phyloP scores from a whole-genome alignment of 2,113 vertebrate species.

The Tringa solitaria region DNA sequence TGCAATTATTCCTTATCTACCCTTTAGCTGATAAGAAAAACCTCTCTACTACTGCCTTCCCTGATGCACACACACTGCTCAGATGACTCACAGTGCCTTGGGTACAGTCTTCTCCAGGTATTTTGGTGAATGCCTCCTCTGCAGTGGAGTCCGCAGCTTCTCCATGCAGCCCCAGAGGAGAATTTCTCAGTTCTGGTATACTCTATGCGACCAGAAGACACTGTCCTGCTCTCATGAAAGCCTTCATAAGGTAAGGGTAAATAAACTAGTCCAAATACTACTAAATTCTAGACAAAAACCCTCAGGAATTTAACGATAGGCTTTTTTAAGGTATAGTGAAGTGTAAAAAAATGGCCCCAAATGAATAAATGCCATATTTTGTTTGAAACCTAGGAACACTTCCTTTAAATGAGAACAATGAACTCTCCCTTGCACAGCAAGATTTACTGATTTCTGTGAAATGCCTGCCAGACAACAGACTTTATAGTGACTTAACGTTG shows the following conservation, averaged over 20 bases:
- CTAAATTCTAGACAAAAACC: not conserved
- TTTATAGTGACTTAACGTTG: not conserved
- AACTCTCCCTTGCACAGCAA: not conserved
- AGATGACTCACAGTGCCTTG: rapidly evolving
- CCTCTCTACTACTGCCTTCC: not conserved
- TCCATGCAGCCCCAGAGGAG: rapidly evolving
- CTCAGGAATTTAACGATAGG: not conserved
- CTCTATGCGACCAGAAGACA: not conserved
- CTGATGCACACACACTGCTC: not conserved
- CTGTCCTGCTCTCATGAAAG: not conserved
- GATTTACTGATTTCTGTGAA: not conserved
- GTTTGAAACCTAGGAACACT: not conserved
- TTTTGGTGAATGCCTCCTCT: not conserved
- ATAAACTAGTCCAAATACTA: not conserved
- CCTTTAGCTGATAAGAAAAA: not conserved
- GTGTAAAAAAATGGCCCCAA: not conserved
- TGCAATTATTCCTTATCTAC: not conserved
- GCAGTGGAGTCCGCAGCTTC: not conserved
- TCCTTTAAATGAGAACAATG: not conserved
- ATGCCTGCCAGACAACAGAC: not conserved
- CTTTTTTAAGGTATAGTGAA: not conserved
- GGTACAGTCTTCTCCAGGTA: not conserved
- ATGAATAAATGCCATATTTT: not conserved
- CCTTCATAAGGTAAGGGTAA: not conserved
- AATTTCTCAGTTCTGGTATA: not conserved